Conservation (phyloP, 2,888 invertebrate species). For the Melangyna quadrimaculata region DNA sequence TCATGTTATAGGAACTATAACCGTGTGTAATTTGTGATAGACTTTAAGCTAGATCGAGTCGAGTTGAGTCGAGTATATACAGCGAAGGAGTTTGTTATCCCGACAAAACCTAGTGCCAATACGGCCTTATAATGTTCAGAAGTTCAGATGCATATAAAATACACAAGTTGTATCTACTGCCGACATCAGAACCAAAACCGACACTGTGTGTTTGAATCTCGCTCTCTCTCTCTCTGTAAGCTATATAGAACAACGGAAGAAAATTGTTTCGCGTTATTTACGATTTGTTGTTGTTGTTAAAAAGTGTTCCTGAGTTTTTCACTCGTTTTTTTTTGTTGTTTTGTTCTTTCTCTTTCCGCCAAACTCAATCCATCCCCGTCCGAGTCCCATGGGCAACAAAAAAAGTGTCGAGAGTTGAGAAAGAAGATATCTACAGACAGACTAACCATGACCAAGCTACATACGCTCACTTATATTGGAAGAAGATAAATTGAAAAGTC, state of each 20-base stretch:
- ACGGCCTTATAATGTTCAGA: conserved; percentile 15
- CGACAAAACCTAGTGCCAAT: conserved; percentile 31
- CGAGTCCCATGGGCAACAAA: neutral
- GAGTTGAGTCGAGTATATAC: too few species aligned
- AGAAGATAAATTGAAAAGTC: conserved; percentile 70
- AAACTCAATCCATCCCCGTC: too few species aligned
- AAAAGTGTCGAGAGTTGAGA: conserved; percentile 46
- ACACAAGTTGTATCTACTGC: conserved; percentile 1
- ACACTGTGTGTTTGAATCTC: neutral
- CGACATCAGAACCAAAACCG: neutral
- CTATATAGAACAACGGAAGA: conserved; percentile 60
- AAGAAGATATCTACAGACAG: neutral
- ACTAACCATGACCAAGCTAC: neutral
- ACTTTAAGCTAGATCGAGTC: conserved; percentile 41
- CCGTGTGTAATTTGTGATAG: conserved; percentile 70
- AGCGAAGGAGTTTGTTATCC: conserved; percentile 27
- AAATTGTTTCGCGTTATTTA: conserved; percentile 68
- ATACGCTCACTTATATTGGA: neutral
- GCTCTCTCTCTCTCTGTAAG: neutral
- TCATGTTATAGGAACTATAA: conserved; percentile 63
- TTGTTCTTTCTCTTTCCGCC: neutral
- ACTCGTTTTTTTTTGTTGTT: neutral
- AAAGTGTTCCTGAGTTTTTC: neutral
- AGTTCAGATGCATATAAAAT: neutral
- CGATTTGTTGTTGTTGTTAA: conserved; percentile 62